phyloP scores from a whole-genome alignment of 2,113 vertebrate genomes.

The Plectropomus leopardus region DNA sequence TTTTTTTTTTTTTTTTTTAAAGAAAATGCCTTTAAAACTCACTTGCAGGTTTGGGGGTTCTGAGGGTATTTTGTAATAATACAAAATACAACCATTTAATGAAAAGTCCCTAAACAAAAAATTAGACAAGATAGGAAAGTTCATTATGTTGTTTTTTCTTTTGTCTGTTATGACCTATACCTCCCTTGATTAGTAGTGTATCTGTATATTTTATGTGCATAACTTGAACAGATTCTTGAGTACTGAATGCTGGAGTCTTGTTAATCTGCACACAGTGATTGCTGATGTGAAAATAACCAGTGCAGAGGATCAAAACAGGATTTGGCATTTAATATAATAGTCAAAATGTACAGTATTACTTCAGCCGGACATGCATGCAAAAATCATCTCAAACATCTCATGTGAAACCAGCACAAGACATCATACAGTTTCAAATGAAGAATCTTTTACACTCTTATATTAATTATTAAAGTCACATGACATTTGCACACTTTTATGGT shows the following conservation, averaged over 20 bases:
- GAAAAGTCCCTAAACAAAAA: no score
- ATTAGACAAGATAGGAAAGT: not conserved
- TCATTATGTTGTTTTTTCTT: not conserved
- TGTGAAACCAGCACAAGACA: conserved; percentile 87
- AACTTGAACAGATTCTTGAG: not conserved
- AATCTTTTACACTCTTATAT: conserved; percentile 65
- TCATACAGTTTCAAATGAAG: conserved; percentile 76
- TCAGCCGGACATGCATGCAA: conserved; percentile 85
- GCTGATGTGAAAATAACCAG: conserved; percentile 22
- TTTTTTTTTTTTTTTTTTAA: no score
- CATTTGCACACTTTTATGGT: conserved; percentile 30
- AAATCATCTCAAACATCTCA: conserved; percentile 67
- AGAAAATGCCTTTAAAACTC: no score
- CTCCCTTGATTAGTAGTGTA: not conserved
- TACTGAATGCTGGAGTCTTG: not conserved
- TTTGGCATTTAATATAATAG: conserved; percentile 85
- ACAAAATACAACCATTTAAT: no score
- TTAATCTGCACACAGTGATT: not conserved
- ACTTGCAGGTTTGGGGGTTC: no score
- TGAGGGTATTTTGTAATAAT: no score
- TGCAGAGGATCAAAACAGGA: conserved; percentile 28
- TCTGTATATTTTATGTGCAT: not conserved
- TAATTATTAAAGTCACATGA: conserved; percentile 45
- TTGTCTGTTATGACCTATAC: no score
- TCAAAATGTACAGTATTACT: conserved; percentile 82